Base-by-base conservation (phyloP, 1,140 invertebrate species). In the Meteorus sp. region DNA sequence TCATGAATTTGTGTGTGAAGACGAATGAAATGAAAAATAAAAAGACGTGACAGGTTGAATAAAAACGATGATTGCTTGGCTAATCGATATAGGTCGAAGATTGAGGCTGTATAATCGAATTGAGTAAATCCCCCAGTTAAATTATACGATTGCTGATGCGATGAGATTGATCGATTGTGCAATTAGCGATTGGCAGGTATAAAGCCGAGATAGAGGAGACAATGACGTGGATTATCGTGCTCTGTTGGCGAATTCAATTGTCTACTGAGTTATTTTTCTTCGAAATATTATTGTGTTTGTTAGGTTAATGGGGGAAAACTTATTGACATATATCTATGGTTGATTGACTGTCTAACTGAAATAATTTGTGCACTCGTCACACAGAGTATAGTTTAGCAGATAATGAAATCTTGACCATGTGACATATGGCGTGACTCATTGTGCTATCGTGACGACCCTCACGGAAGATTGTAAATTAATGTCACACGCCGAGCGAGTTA, bases 381-480 rank as follows among this genome's bases (percentile, higher is more conserved):
- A 22, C 20, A 31, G 51, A 39, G 13, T 48, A 43, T 27, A 51
- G n/a, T 37, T 11, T 9, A 50, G 22, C 31, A 41, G 56, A 58
- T 58, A 58, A 58, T 58, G 47, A 59, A 59, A 59, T 59, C 48
- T 59, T 59, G 37, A 22, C 27, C 53, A 55, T 19, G 45, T 58
- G 47, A 31, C 56, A 59, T 52, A 59, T 52, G 56, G 35, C 25
- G 22, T 45, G 37, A 31, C 11, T 55, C 39, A 37, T 51, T 22
- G 48, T 47, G 39, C 37, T 55, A 54, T 41, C 56, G 35, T 22
- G 25, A 61, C n/a, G 31, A 48, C 61, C 48, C 59, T 56, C 47
- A 56, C 56, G 58, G 64, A 71, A 73, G 53, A 73, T 72, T 73
- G 68, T 71, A 72, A 72, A 73, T 73, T 73, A 73, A 73, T 70